phyloP scores from a whole-genome alignment of 2,888 invertebrate species.

The Lithophane leautieri region DNA sequence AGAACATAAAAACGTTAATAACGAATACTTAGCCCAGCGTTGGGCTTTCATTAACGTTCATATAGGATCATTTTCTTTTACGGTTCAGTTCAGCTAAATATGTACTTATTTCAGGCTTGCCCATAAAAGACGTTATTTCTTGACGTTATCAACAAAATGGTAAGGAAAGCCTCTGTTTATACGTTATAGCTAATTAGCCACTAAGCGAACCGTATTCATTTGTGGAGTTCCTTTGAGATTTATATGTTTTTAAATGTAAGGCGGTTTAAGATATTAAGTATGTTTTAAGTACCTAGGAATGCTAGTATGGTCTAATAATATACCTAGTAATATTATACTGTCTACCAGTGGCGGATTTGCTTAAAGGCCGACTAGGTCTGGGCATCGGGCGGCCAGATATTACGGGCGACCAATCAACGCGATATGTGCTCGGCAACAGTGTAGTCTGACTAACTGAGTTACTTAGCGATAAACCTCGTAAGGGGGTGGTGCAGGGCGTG shows the following conservation, averaged over 20 bases:
- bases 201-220: slow-evolving; percentile 6
- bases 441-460: too few relatives aligned
- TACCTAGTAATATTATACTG: too few relatives aligned
- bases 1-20: slow-evolving; percentile 64
- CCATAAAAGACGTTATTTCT: slow-evolving; percentile 13
- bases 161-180: slow-evolving; percentile 1
- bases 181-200: slow-evolving; percentile 4
- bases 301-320: not conserved
- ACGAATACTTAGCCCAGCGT: slow-evolving; percentile 49
- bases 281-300: not conserved
- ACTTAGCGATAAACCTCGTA: too few relatives aligned
- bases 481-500: too few relatives aligned
- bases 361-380: too few relatives aligned
- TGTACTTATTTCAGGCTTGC: slow-evolving; percentile 28
- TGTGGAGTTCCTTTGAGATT: slow-evolving; percentile 6
- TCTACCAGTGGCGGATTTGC: too few relatives aligned
- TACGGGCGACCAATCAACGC: too few relatives aligned
- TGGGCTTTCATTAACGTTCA: slow-evolving; percentile 51
- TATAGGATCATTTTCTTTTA: slow-evolving; percentile 53
- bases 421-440: too few relatives aligned
- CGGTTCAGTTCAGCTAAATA: slow-evolving; percentile 34
- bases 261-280: not conserved
- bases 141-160: slow-evolving; percentile 17
- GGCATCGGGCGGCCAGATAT: too few relatives aligned
- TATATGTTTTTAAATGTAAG: slow-evolving; percentile 7